These are phyloP conservation scores for Melangyna quadrimaculata DNA, from an alignment of 2,888 invertebrate species.

Conservation along the genomic window DNA sequence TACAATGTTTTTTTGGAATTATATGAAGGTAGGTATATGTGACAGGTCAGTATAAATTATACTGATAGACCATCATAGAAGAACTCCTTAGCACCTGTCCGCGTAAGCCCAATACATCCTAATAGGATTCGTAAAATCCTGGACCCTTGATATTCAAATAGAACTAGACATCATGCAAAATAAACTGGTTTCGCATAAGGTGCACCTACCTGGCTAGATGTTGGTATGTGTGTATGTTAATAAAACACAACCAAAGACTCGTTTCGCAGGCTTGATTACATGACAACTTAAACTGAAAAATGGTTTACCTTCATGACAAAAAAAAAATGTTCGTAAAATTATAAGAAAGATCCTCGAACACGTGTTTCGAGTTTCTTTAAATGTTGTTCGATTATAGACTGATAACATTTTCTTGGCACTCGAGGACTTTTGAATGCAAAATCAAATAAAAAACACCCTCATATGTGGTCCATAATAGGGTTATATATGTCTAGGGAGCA, in stretches of 20 bases:
- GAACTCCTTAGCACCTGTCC: constrained; percentile 2
- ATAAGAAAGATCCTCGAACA: constrained; percentile 9
- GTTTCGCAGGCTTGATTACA: background rate
- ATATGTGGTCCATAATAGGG: background rate
- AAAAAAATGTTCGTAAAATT: background rate
- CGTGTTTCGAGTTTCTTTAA: constrained; percentile 11
- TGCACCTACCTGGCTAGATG: background rate
- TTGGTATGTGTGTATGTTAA: background rate
- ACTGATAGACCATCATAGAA: background rate
- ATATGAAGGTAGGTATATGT: no score
- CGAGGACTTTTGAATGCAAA: background rate
- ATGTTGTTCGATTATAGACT: constrained; percentile 9
- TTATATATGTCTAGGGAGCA: background rate
- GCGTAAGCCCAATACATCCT: background rate
- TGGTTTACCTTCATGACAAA: background rate
- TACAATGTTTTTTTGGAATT: no score
- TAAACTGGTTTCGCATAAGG: background rate
- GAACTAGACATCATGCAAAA: background rate
- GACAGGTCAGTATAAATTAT: background rate
- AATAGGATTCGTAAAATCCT: constrained; percentile 15
- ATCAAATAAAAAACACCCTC: constrained; percentile 1
- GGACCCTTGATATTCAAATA: background rate
- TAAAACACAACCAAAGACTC: background rate
- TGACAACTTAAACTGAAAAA: background rate
- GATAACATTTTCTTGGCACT: constrained; percentile 36